Evolutionary conservation across 2,113 vertebrate species (phyloP).

Genomic region (Pteruthius melanotis): DNA sequence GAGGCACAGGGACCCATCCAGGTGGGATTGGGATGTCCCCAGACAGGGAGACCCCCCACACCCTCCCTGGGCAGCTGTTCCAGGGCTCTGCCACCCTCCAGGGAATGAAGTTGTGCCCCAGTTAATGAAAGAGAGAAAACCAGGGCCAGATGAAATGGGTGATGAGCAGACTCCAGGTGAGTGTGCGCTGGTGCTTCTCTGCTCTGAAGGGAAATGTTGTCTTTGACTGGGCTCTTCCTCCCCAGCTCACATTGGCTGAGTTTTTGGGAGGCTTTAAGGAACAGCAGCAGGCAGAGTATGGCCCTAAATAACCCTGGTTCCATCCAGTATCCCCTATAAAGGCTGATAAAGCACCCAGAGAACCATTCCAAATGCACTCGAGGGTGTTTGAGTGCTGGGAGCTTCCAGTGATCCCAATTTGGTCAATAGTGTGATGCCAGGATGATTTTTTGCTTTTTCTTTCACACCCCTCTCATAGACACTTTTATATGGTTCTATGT

Average conservation of each 20-base stretch:
- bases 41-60: not conserved
- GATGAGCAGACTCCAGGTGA: not conserved
- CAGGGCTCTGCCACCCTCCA: not conserved
- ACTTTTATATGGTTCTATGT: no score
- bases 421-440: not conserved
- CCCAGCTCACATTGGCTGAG: not conserved
- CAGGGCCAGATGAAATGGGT: no score
- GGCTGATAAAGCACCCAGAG: not conserved
- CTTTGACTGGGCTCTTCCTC: not conserved
- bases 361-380: not conserved
- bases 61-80: not conserved
- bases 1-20: not conserved
- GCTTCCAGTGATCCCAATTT: not conserved
- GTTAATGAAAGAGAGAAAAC: not conserved
- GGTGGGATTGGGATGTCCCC: not conserved
- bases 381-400: not conserved
- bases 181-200: not conserved
- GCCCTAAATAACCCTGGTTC: no score
- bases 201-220: not conserved
- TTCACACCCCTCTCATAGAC: no score
- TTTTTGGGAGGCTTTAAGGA: not conserved
- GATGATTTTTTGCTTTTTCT: no score
- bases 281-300: not conserved
- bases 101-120: not conserved
- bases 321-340: accelerated